phyloP scores from a whole-genome alignment of 2,797 vertebrate species.

The Coluber constrictor region DNA sequence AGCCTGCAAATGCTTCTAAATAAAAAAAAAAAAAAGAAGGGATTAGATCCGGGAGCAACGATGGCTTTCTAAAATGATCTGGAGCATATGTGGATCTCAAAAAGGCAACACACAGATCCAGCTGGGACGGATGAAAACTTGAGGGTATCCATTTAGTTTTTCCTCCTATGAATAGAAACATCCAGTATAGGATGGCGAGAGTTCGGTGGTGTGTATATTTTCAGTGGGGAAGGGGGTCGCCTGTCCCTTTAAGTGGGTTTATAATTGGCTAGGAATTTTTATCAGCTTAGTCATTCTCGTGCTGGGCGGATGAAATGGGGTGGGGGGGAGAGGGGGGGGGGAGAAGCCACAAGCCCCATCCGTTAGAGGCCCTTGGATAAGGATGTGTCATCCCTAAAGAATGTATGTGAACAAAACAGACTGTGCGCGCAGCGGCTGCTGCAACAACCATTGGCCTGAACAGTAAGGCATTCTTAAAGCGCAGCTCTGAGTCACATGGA shows the following conservation, averaged over 20 bases:
- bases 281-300: constrained; percentile 81
- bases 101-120: constrained; percentile 43
- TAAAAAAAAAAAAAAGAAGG: constrained; percentile 10
- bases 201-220: neutral
- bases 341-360: constrained; percentile 75
- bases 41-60: constrained; percentile 48
- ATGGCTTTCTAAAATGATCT: constrained; percentile 48
- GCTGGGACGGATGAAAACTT: constrained; percentile 11
- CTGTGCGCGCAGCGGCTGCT: constrained; percentile 55
- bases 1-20: neutral
- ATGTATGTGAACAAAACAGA: constrained; percentile 75
- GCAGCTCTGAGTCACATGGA: constrained; percentile 68
- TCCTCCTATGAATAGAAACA: constrained; percentile 63
- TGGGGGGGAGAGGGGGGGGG: constrained; percentile 65
- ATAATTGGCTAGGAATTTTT: constrained; percentile 82
- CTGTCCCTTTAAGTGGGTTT: constrained; percentile 79
- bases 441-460: constrained; percentile 71
- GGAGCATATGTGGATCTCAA: constrained; percentile 29
- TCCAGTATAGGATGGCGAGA: constrained; percentile 59
- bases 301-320: constrained; percentile 73
- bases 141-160: constrained; percentile 51
- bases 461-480: constrained; percentile 71
- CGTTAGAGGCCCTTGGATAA: constrained; percentile 65
- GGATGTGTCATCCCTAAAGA: constrained; percentile 78
- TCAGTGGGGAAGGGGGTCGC: constrained; percentile 45